Conservation (phyloP, 2,888 invertebrate species). For the Philopedon plagiatum region DNA sequence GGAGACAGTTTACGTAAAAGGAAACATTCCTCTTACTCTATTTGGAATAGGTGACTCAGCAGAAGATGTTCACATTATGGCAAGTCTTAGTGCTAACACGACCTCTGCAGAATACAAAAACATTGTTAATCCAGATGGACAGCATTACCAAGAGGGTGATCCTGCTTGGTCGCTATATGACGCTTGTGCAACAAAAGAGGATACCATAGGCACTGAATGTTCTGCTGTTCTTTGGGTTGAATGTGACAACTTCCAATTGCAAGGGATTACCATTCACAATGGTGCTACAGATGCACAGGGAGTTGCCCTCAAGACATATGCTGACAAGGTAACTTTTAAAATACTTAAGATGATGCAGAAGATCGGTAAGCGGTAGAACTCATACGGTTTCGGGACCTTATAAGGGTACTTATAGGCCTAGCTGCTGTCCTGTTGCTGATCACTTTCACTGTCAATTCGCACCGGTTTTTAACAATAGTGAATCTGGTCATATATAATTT, state of each 20-base stretch:
- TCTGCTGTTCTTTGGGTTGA: conserved; percentile 30
- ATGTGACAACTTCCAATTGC: conserved; percentile 32
- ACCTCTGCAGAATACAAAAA: conserved; percentile 19
- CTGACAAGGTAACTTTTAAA: conserved; percentile 37
- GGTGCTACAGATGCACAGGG: conserved; percentile 38
- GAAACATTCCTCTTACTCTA: conserved; percentile 25
- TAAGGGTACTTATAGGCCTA: no score
- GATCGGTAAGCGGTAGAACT: no score
- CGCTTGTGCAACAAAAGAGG: conserved; percentile 17
- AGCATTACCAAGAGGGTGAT: conserved; percentile 33
- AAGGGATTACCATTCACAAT: conserved; percentile 26
- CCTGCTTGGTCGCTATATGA: conserved; percentile 39
- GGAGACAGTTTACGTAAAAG: conserved; percentile 37
- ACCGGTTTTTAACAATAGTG: no score
- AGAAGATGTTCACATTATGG: conserved; percentile 36
- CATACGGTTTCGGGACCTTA: no score
- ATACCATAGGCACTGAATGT: conserved; percentile 28
- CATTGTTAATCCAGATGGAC: conserved; percentile 27
- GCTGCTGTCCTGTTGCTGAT: no score
- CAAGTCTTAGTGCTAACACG: conserved; percentile 28
- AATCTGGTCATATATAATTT: no score
- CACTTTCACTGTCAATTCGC: no score
- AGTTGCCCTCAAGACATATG: conserved; percentile 32
- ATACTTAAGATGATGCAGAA: no score
- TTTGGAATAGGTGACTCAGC: conserved; percentile 15